A percentile compares a stretch with the other conserved stretches of the same genome.
Conservation (phyloP, 2,888 invertebrate genomes). For the Cenopis cana region DNA sequence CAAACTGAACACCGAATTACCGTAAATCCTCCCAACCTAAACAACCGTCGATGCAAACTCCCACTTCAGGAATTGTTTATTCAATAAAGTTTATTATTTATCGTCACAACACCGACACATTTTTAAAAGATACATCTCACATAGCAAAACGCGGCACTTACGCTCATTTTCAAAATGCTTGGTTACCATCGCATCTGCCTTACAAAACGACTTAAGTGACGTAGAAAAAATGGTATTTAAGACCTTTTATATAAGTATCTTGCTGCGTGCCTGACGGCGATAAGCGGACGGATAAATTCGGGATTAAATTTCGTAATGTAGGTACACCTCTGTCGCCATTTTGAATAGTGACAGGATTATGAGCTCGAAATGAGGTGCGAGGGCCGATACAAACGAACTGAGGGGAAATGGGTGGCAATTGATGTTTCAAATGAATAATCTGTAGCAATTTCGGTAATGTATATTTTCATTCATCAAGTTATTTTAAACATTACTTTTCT, state of each 20-base stretch:
- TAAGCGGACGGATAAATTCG: slow-evolving; percentile 43
- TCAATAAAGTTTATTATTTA: slow-evolving; percentile 50
- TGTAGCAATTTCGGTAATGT: background rate
- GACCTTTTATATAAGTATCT: background rate
- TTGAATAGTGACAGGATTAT: slow-evolving; percentile 6
- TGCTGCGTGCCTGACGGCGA: slow-evolving; percentile 37
- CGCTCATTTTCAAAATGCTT: background rate
- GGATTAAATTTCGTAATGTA: slow-evolving; percentile 43
- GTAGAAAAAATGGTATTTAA: background rate
- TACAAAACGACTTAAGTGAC: background rate
- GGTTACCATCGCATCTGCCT: slow-evolving; percentile 14
- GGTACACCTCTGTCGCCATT: slow-evolving; percentile 31
- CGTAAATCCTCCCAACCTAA: slow-evolving; percentile 12
- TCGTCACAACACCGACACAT: slow-evolving; percentile 20
- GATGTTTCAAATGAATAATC: background rate
- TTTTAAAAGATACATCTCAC: background rate
- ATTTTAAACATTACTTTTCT: no score
- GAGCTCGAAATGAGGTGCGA: background rate
- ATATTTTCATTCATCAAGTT: no score
- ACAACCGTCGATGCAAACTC: slow-evolving; percentile 25
- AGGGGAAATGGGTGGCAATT: background rate
- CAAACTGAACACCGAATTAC: background rate
- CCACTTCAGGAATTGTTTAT: slow-evolving; percentile 46
- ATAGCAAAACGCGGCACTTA: background rate
- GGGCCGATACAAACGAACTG: background rate